A percentile compares a stretch with the other conserved stretches of the same genome.
phyloP scores from a whole-genome alignment of 2,797 vertebrate genomes.

The Poecilia picta region DNA sequence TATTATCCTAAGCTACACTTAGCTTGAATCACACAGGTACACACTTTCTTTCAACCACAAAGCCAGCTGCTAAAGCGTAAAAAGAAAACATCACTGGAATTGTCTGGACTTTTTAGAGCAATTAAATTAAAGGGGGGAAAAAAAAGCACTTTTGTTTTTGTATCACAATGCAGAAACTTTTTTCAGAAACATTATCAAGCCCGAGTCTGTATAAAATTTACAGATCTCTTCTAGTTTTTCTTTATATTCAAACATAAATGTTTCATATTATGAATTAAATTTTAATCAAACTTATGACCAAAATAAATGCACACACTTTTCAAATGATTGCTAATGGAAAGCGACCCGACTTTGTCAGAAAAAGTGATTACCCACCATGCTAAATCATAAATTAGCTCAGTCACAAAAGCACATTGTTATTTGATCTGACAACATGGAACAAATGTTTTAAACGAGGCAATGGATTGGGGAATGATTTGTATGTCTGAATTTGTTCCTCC shows the following conservation, averaged over 20 bases:
- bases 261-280: background rate
- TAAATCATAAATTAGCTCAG: background rate
- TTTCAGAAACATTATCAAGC: background rate
- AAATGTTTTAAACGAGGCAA: too few relatives aligned
- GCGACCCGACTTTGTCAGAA: background rate
- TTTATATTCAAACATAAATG: background rate
- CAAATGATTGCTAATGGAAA: background rate
- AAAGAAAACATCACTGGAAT: background rate
- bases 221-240: background rate
- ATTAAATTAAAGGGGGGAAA: background rate
- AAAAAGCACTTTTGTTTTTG: background rate
- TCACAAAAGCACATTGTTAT: background rate
- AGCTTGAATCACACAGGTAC: constrained; percentile 15
- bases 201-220: background rate
- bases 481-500: too few relatives aligned
- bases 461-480: too few relatives aligned
- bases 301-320: background rate
- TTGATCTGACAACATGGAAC: too few relatives aligned
- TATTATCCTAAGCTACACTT: background rate
- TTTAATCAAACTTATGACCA: background rate
- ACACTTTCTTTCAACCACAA: constrained; percentile 18
- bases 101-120: background rate
- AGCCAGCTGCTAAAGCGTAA: constrained; percentile 20
- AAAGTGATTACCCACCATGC: background rate
- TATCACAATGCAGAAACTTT: background rate